Evolutionary conservation across 2,797 vertebrate species (phyloP).

Genomic region (Cirrhinus molitorella): DNA sequence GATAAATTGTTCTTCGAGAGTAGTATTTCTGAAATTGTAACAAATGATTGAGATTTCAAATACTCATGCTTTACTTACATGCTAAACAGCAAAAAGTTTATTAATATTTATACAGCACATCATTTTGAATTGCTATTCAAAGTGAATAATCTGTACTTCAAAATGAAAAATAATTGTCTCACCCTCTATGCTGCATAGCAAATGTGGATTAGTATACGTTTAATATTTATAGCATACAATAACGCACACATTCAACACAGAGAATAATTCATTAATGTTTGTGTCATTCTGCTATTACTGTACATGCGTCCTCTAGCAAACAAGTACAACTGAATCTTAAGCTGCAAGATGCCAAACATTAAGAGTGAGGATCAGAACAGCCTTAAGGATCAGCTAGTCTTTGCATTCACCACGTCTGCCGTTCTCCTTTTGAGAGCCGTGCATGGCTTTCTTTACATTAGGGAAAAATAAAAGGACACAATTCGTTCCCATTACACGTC

Average conservation of each 20-base stretch:
- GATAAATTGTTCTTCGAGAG: not conserved
- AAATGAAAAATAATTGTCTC: not conserved
- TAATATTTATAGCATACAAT: not conserved
- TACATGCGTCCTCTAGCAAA: not conserved
- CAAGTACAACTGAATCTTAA: constrained; percentile 24
- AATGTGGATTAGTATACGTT: constrained; percentile 7
- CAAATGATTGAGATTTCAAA: not conserved
- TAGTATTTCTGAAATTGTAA: not conserved
- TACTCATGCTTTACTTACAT: not conserved
- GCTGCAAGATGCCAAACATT: constrained; percentile 30
- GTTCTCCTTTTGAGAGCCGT: constrained; percentile 30
- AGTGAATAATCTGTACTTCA: not conserved
- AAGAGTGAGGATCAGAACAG: constrained; percentile 31
- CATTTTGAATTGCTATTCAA: not conserved
- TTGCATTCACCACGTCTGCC: not conserved
- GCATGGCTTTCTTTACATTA: constrained; percentile 49
- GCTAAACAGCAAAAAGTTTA: not conserved
- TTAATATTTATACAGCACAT: not conserved
- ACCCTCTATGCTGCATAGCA: not conserved
- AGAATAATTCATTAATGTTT: constrained; percentile 5
- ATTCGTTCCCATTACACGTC: constrained; percentile 54
- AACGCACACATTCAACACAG: not conserved
- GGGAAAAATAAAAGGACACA: constrained; percentile 43
- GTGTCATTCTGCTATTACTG: not conserved
- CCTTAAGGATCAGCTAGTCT: constrained; percentile 35